These are phyloP conservation scores for Rhinogobius similis DNA, from an alignment of 2,113 vertebrate species.

Conservation along the genomic window DNA sequence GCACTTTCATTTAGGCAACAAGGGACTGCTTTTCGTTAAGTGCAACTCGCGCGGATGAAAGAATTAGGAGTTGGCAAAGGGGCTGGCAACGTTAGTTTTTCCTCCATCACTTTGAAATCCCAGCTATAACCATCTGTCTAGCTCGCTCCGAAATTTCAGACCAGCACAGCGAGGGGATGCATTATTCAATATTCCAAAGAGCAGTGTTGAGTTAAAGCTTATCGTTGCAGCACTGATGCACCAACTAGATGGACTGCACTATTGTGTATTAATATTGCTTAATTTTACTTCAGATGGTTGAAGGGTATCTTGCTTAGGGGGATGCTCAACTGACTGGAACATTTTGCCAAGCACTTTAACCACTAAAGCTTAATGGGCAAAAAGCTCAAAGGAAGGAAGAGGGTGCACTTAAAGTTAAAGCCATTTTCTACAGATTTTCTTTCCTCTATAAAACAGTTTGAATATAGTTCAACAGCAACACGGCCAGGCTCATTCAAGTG, in stretches of 20 bases:
- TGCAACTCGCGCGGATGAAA: conserved; percentile 74
- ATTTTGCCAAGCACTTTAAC: conserved; percentile 49
- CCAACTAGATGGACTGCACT: conserved; percentile 36
- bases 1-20: conserved; percentile 76
- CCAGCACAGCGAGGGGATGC: conserved; percentile 47
- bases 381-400: conserved; percentile 24
- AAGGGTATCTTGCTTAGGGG: conserved; percentile 48
- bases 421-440: conserved; percentile 12
- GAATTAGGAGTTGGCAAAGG: conserved; percentile 65
- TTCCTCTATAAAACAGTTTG: conserved; percentile 19
- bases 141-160: conserved; percentile 55
- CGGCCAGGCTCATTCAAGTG: conserved; percentile 46
- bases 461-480: conserved; percentile 28
- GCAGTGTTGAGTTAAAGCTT: conserved; percentile 28
- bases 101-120: conserved; percentile 71
- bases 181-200: conserved; percentile 44
- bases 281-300: conserved; percentile 60
- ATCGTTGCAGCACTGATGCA: conserved; percentile 43
- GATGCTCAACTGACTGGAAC: conserved; percentile 27
- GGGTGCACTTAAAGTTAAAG: conserved; percentile 21
- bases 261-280: conserved; percentile 65
- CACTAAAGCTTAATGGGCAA: conserved; percentile 40
- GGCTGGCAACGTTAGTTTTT: conserved; percentile 66
- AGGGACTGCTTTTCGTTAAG: conserved; percentile 69
- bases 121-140: conserved; percentile 74